A percentile compares a stretch with the other conserved stretches of the same genome.
Conservation (phyloP, 1,140 invertebrate genomes). For the Cataglyphis hispanica region DNA sequence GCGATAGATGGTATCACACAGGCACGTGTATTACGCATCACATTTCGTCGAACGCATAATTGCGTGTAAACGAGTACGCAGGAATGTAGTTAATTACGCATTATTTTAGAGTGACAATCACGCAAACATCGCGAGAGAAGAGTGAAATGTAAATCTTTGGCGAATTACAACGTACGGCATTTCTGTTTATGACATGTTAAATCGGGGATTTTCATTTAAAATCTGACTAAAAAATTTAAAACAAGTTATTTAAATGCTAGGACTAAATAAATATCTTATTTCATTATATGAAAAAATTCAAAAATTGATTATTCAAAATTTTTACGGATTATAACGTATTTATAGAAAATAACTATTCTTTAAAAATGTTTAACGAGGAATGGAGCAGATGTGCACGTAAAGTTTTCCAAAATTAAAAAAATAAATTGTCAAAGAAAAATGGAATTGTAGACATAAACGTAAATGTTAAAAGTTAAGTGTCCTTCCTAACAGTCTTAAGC, state of each 20-base stretch:
- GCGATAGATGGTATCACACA: not conserved
- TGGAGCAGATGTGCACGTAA: not conserved
- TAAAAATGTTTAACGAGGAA: not conserved
- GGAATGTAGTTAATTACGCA: slow-evolving; percentile 50
- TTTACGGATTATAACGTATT: not conserved
- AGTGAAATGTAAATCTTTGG: slow-evolving; percentile 9
- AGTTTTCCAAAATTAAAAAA: slow-evolving; percentile 7
- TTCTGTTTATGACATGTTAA: not conserved
- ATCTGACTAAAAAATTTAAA: not conserved
- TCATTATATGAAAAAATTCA: slow-evolving; percentile 1
- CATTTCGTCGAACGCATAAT: slow-evolving; percentile 30
- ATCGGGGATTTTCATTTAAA: slow-evolving; percentile 13
- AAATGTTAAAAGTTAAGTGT: slow-evolving; percentile 12
- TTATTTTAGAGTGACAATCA: slow-evolving; percentile 18
- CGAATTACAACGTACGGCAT: not conserved
- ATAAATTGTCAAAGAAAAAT: slow-evolving; percentile 9
- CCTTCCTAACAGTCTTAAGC: not conserved
- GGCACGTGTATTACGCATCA: slow-evolving; percentile 32
- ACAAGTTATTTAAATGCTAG: not conserved
- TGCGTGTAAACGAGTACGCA: slow-evolving; percentile 47
- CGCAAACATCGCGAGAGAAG: slow-evolving; percentile 3
- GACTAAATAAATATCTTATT: not conserved
- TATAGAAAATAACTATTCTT: slow-evolving; percentile 3
- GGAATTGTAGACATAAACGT: not conserved
- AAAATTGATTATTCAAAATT: not conserved